These are phyloP conservation scores for Lipophrys pholis DNA, from an alignment of 2,113 vertebrate genomes.

Conservation along the genomic window DNA sequence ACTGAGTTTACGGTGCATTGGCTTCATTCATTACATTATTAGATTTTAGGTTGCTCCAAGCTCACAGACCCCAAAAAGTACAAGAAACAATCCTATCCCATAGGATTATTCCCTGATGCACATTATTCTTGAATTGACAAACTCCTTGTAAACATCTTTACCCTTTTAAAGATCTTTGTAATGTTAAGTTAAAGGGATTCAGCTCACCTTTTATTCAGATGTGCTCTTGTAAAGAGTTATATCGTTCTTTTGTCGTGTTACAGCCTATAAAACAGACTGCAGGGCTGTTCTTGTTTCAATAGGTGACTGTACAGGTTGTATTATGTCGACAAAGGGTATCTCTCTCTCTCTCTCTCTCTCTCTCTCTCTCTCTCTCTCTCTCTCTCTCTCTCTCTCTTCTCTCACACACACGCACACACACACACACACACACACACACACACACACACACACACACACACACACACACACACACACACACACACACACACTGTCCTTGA, in stretches of 20 bases:
- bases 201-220: neutral
- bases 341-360: too few species aligned
- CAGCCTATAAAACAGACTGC: neutral
- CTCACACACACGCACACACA: too few species aligned
- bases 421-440: too few species aligned
- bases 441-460: too few species aligned
- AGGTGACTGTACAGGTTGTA: constrained; percentile 8
- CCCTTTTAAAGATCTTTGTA: neutral
- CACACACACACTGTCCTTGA: constrained; percentile 19
- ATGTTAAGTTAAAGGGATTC: too few species aligned
- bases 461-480: neutral
- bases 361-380: too few species aligned
- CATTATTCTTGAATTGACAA: neutral
- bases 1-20: neutral
- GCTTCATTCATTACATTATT: too few species aligned
- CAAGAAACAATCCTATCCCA: neutral
- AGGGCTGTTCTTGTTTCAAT: constrained; percentile 1
- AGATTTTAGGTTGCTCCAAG: too few species aligned
- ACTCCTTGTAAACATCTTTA: neutral
- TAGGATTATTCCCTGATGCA: neutral
- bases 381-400: too few species aligned
- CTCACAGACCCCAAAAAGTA: neutral
- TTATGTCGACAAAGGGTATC: neutral
- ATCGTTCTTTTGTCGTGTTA: neutral
- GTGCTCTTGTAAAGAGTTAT: neutral